phyloP scores from a whole-genome alignment of 2,113 vertebrate species.

The Corythaixoides concolor region DNA sequence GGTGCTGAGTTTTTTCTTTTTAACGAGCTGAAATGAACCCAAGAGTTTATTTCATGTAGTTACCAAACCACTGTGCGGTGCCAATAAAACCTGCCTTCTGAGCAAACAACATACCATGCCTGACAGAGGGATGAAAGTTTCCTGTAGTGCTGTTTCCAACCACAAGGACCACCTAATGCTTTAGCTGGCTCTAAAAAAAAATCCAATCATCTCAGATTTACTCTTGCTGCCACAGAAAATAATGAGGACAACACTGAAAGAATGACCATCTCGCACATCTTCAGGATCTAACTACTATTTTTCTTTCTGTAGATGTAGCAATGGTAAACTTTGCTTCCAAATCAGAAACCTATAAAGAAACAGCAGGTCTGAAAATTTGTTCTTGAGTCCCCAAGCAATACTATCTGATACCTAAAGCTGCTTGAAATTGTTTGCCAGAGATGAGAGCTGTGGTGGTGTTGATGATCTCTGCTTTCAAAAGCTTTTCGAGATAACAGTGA shows the following conservation, averaged over 20 bases:
- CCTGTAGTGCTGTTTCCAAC: neutral
- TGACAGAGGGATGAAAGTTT: neutral
- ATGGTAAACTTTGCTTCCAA: slow-evolving; percentile 52
- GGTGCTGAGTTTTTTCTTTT: neutral
- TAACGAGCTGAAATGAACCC: neutral
- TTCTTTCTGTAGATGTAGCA: slow-evolving; percentile 20
- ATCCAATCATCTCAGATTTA: neutral
- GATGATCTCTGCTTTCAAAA: slow-evolving; percentile 61
- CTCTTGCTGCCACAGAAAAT: neutral
- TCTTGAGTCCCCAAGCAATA: neutral
- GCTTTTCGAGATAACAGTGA: slow-evolving; percentile 65
- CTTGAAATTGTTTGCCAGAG: slow-evolving; percentile 70
- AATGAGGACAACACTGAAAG: neutral
- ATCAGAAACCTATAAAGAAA: slow-evolving; percentile 53
- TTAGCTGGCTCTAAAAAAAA: neutral
- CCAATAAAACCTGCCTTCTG: neutral
- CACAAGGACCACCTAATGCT: neutral
- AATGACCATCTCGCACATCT: neutral
- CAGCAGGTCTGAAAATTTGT: slow-evolving; percentile 27
- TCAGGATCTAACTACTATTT: neutral
- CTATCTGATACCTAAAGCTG: slow-evolving; percentile 71
- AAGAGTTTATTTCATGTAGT: neutral
- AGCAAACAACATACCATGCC: neutral
- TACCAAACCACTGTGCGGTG: neutral
- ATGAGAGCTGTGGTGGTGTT: slow-evolving; percentile 47